These are phyloP conservation scores for Amiota communis DNA, from an alignment of 2,888 invertebrate species.

Conservation along the genomic window DNA sequence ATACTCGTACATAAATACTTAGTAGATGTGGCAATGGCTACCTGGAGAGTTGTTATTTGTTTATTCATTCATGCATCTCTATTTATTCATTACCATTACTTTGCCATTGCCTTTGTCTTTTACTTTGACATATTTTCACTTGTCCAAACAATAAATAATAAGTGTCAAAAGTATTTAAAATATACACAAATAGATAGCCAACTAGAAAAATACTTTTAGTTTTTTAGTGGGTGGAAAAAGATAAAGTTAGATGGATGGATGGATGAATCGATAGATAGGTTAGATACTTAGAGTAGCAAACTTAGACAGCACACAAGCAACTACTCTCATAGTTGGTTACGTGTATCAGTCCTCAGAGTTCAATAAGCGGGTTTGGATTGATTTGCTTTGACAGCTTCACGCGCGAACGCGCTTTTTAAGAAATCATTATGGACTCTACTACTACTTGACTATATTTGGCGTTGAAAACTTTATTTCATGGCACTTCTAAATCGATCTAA, in stretches of 20 bases:
- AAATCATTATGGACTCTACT: constrained; percentile 1
- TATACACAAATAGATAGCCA: constrained; percentile 8
- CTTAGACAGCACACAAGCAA: too few species aligned
- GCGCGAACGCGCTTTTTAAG: background rate
- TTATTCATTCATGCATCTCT: background rate
- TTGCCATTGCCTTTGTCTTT: background rate
- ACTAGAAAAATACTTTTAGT: background rate
- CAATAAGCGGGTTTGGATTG: too few species aligned
- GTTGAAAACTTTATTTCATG: background rate
- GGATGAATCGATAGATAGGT: background rate
- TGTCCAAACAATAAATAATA: constrained; percentile 50
- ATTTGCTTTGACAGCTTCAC: background rate
- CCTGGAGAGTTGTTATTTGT: background rate
- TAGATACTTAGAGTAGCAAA: constrained; percentile 24
- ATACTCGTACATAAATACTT: background rate
- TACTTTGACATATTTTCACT: constrained; percentile 4
- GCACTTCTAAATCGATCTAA: too few species aligned
- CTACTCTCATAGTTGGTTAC: too few species aligned
- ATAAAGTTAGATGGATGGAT: too few species aligned
- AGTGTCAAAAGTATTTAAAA: constrained; percentile 57
- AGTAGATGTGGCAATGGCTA: background rate
- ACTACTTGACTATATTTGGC: background rate
- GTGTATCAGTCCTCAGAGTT: constrained; percentile 22
- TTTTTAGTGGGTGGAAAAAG: too few species aligned
- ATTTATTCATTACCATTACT: background rate